These are phyloP conservation scores for Propithecus coquereli DNA, from an alignment of 2,113 vertebrate genomes.

Conservation along the genomic window DNA sequence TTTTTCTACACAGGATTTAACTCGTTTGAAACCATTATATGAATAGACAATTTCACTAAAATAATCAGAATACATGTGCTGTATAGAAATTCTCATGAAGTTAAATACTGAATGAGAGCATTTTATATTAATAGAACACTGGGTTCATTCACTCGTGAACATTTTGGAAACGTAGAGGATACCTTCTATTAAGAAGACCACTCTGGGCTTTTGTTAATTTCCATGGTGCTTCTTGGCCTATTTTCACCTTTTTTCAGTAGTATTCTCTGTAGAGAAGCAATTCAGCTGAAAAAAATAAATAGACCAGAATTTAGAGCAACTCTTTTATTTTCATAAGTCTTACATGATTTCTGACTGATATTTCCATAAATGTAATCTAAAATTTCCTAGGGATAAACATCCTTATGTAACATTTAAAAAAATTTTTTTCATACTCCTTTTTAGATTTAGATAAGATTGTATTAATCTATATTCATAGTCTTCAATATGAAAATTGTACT, in stretches of 20 bases:
- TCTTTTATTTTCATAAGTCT: conserved; percentile 35
- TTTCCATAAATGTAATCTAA: conserved; percentile 54
- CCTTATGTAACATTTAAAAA: neutral
- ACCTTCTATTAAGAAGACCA: conserved; percentile 33
- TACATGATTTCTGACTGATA: conserved; percentile 42
- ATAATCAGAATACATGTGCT: neutral
- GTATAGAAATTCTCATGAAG: conserved; percentile 51
- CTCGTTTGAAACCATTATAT: conserved; percentile 23
- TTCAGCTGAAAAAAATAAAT: conserved; percentile 54
- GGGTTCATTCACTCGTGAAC: conserved; percentile 61
- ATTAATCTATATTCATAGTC: conserved; percentile 16
- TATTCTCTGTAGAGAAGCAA: conserved; percentile 58
- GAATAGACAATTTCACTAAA: conserved; percentile 2
- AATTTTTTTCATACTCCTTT: neutral
- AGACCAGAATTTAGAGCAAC: conserved; percentile 53
- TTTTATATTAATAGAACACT: conserved; percentile 33
- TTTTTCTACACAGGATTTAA: conserved; percentile 12
- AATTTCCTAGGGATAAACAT: conserved; percentile 40
- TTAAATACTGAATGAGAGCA: conserved; percentile 6
- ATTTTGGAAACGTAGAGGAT: conserved; percentile 58
- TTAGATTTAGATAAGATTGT: neutral
- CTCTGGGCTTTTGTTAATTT: conserved; percentile 31
- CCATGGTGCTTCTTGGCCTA: conserved; percentile 53
- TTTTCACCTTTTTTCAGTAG: conserved; percentile 53
- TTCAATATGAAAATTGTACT: conserved; percentile 14